phyloP scores from a whole-genome alignment of 2,888 invertebrate genomes.

The Brachyopa scutellaris region DNA sequence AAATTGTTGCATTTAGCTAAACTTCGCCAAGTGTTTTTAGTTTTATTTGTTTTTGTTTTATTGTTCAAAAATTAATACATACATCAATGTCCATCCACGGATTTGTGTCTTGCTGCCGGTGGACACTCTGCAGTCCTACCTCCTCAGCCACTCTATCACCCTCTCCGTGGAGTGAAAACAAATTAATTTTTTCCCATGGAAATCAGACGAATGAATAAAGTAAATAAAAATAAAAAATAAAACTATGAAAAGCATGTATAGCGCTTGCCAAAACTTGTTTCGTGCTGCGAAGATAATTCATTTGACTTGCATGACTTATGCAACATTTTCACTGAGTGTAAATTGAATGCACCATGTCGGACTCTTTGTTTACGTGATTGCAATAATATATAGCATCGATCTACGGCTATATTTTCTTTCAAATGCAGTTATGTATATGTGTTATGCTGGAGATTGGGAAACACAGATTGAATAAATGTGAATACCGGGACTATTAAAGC shows the following conservation, averaged over 20 bases:
- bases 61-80: constrained; percentile 48
- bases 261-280: constrained; percentile 55
- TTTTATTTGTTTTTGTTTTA: no score
- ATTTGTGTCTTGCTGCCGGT: constrained; percentile 38
- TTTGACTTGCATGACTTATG: constrained; percentile 48
- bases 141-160: no score
- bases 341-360: constrained; percentile 44
- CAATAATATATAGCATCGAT: constrained; percentile 20
- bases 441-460: constrained; percentile 8
- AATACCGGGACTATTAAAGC: no score
- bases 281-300: constrained; percentile 41
- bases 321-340: constrained; percentile 46
- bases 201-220: no score
- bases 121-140: not conserved
- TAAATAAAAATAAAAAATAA: not conserved
- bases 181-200: constrained; percentile 46
- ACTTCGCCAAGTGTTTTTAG: no score
- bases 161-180: constrained; percentile 15
- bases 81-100: constrained; percentile 58
- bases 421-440: constrained; percentile 7
- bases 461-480: no score
- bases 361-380: constrained; percentile 49
- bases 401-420: constrained; percentile 5
- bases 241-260: constrained; percentile 29
- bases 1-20: no score